These are phyloP conservation scores for Larimichthys crocea DNA, from an alignment of 2,113 vertebrate genomes.

Conservation along the genomic window DNA sequence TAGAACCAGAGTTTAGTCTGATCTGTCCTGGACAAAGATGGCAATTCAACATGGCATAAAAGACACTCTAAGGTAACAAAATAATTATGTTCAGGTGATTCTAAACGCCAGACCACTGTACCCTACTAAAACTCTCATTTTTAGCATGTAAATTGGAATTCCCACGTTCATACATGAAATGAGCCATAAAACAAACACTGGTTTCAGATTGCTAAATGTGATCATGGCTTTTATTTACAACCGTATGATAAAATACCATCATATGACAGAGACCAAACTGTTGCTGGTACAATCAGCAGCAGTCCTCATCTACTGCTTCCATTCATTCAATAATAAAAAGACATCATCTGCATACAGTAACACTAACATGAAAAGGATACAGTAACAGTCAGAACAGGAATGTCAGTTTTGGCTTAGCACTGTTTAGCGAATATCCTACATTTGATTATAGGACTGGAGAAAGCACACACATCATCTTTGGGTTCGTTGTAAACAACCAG, in stretches of 20 bases:
- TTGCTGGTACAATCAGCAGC: slow-evolving; percentile 7
- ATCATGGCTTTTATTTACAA: slow-evolving; percentile 75
- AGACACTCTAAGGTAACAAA: too few relatives aligned
- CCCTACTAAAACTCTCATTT: too few relatives aligned
- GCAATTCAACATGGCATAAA: too few relatives aligned
- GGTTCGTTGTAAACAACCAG: slow-evolving; percentile 49
- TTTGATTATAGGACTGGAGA: not conserved
- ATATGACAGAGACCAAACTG: slow-evolving; percentile 14
- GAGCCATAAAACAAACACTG: slow-evolving; percentile 1
- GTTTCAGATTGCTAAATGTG: slow-evolving; percentile 51
- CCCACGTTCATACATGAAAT: not conserved
- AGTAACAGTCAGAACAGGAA: slow-evolving; percentile 43
- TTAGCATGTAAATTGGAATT: not conserved
- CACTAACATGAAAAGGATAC: slow-evolving; percentile 15
- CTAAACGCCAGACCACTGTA: too few relatives aligned
- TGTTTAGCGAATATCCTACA: not conserved
- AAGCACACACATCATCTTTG: not conserved
- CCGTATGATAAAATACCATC: slow-evolving; percentile 63
- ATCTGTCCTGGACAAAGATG: too few relatives aligned
- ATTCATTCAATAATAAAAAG: slow-evolving; percentile 47
- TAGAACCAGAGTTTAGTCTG: too few relatives aligned
- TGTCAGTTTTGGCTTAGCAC: slow-evolving; percentile 27
- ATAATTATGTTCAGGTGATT: too few relatives aligned
- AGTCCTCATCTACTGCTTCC: slow-evolving; percentile 1
- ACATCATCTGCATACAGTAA: slow-evolving; percentile 22